Conservation (phyloP, 1,140 invertebrate genomes). For the Zaprionus camerounensis region DNA sequence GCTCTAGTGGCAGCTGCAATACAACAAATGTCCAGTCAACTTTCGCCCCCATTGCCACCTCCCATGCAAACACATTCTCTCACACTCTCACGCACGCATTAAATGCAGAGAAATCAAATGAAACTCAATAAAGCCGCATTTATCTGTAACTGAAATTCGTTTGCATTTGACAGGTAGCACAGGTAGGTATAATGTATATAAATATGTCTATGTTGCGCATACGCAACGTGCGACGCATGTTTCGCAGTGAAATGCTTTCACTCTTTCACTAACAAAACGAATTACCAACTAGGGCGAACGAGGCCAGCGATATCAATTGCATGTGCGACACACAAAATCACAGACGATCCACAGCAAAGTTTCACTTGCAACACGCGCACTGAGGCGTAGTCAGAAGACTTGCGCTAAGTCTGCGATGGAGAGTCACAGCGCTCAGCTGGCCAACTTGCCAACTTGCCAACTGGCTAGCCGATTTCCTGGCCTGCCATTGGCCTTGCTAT, state of each 20-base stretch:
- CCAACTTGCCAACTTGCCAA: constrained; percentile 10
- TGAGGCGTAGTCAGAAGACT: constrained; percentile 50
- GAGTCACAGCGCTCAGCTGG: constrained; percentile 8
- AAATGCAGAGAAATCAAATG: constrained; percentile 46
- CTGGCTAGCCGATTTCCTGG: constrained; percentile 33
- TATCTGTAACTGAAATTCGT: constrained; percentile 62
- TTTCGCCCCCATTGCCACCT: constrained; percentile 26
- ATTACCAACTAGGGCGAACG: constrained; percentile 66
- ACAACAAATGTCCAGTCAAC: constrained; percentile 31
- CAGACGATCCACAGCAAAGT: constrained; percentile 45
- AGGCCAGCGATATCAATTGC: constrained; percentile 78
- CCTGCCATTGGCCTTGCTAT: constrained; percentile 25
- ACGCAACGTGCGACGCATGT: constrained; percentile 58
- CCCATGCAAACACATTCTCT: not conserved
- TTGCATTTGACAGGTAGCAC: constrained; percentile 39
- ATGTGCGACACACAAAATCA: constrained; percentile 81
- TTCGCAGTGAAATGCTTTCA: constrained; percentile 72
- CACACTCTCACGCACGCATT: not conserved
- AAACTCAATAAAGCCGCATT: constrained; percentile 71
- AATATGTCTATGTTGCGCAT: constrained; percentile 58
- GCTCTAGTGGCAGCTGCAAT: constrained; percentile 17
- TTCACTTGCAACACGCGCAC: constrained; percentile 53
- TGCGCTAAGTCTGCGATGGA: not conserved
- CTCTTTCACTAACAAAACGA: constrained; percentile 67
- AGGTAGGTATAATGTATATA: not conserved